Evolutionary conservation across 1,140 invertebrate species (phyloP).

Genomic region (Macrosteles quadrilineatus): DNA sequence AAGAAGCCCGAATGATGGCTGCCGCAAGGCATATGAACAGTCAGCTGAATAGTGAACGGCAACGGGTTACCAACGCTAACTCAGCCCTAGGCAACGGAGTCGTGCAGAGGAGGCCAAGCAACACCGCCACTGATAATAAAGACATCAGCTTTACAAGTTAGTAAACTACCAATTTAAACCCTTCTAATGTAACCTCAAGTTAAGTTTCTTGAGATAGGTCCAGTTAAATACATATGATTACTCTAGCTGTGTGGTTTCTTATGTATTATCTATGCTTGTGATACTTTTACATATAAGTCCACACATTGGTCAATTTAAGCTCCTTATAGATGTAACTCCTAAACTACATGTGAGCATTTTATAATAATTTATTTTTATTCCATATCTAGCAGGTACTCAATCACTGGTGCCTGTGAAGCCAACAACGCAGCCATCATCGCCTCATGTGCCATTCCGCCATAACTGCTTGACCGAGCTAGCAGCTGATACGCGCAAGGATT

Average conservation of each 20-base stretch:
- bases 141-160: slow-evolving; percentile 35
- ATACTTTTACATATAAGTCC: too few species aligned
- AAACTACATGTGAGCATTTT: too few species aligned
- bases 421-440: background rate
- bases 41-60: slow-evolving; percentile 32
- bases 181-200: too few species aligned
- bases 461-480: slow-evolving; percentile 29
- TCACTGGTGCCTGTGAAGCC: background rate
- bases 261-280: too few species aligned
- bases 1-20: slow-evolving; percentile 43
- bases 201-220: too few species aligned
- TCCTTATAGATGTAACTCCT: too few species aligned
- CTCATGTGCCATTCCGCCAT: slow-evolving; percentile 27
- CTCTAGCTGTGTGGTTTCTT: too few species aligned
- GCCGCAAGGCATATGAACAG: slow-evolving; percentile 35
- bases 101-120: slow-evolving; percentile 31
- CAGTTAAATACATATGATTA: too few species aligned
- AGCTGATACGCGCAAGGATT: background rate
- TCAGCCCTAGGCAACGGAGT: slow-evolving; percentile 34
- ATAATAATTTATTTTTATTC: too few species aligned
- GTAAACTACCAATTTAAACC: too few species aligned
- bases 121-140: slow-evolving; percentile 12
- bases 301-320: too few species aligned
- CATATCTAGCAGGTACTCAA: too few species aligned
- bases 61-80: slow-evolving; percentile 3